Percentiles rank a stretch among this genome's conserved stretches.
phyloP scores from a whole-genome alignment of 2,113 vertebrate genomes.

The Hippocampus comes region DNA sequence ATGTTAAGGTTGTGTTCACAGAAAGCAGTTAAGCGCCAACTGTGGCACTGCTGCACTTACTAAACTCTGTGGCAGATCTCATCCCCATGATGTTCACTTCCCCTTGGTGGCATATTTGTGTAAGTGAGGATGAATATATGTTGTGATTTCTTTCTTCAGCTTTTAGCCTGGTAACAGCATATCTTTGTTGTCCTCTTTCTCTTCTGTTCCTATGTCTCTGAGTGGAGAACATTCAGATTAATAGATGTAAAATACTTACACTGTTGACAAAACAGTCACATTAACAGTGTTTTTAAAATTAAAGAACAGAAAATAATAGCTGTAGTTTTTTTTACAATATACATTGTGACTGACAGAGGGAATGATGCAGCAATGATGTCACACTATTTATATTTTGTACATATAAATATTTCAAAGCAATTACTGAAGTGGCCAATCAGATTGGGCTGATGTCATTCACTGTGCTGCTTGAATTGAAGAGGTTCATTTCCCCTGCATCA shows the following conservation, averaged over 20 bases:
- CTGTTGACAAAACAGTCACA: background rate
- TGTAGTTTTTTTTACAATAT: background rate
- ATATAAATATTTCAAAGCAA: slow-evolving; percentile 1
- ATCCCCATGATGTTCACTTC: background rate
- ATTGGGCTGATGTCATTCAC: slow-evolving; percentile 4
- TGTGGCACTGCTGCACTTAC: background rate
- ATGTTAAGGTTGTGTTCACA: background rate
- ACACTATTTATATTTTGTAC: background rate
- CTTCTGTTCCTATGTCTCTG: background rate
- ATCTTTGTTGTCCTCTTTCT: background rate
- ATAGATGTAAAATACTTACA: background rate
- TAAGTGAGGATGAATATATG: background rate
- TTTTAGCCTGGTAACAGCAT: background rate
- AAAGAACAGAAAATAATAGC: background rate
- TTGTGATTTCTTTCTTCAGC: background rate
- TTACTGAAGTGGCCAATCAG: background rate
- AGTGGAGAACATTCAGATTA: background rate
- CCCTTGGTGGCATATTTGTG: slow-evolving; percentile 2
- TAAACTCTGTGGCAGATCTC: slow-evolving; percentile 1
- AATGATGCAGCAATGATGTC: slow-evolving; percentile 4
- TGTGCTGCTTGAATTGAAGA: slow-evolving; percentile 1
- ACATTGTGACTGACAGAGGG: background rate
- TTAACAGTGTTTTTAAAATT: background rate
- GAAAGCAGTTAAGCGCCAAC: background rate
- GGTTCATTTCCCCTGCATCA: background rate